phyloP scores from a whole-genome alignment of 2,113 vertebrate genomes.

The Periophthalmodon schlosseri region DNA sequence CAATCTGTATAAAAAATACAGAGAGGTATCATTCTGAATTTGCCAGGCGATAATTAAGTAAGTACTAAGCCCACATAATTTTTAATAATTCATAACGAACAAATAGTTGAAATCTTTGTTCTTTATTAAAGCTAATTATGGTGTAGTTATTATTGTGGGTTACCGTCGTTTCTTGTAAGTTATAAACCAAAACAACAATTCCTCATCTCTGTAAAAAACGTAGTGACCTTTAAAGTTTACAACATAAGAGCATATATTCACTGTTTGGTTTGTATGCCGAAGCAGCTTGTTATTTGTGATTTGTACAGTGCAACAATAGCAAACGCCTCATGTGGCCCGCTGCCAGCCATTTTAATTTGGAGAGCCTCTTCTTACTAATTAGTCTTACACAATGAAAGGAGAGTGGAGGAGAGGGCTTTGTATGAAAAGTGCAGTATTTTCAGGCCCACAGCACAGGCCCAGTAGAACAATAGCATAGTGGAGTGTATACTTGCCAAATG shows the following conservation, averaged over 20 bases:
- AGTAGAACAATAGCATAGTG: constrained; percentile 12
- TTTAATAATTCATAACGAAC: too few species aligned
- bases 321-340: constrained; percentile 1
- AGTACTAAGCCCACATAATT: too few species aligned
- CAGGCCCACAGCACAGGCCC: not conserved
- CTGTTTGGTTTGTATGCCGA: not conserved
- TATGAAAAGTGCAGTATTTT: constrained; percentile 1
- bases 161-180: not conserved
- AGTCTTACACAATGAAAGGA: constrained; percentile 4
- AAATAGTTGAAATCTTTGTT: too few species aligned
- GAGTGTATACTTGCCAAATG: constrained; percentile 12
- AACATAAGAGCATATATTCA: not conserved
- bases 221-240: not conserved
- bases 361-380: constrained; percentile 14
- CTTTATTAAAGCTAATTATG: too few species aligned
- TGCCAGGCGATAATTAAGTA: too few species aligned
- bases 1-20: too few species aligned
- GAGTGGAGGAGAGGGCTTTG: not conserved
- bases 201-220: not conserved
- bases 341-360: constrained; percentile 9
- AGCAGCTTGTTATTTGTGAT: constrained; percentile 11
- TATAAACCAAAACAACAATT: not conserved
- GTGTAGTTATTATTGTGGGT: too few species aligned
- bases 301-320: constrained; percentile 2
- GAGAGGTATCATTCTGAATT: too few species aligned